These are phyloP conservation scores for Cephonodes hylas DNA, from an alignment of 2,888 invertebrate species.

Conservation along the genomic window DNA sequence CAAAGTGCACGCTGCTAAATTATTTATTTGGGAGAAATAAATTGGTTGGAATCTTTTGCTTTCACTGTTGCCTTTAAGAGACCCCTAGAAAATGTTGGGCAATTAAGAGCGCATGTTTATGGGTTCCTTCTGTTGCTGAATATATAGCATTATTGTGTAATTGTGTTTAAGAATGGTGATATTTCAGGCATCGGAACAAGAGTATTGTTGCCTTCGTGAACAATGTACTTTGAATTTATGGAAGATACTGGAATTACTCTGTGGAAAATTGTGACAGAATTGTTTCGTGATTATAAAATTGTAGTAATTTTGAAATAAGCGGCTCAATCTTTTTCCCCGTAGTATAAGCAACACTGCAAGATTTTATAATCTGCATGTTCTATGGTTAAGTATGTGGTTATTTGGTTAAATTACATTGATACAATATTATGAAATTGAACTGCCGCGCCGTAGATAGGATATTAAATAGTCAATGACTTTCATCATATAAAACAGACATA, in stretches of 20 bases:
- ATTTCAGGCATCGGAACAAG: neutral
- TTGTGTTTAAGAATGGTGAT: neutral
- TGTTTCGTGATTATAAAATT: neutral
- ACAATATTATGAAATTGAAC: too few species aligned
- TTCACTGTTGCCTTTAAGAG: constrained; percentile 42
- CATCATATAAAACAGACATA: too few species aligned
- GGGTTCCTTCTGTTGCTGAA: neutral
- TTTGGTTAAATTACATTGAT: too few species aligned
- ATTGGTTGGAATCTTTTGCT: constrained; percentile 48
- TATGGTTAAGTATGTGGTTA: too few species aligned
- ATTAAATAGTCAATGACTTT: too few species aligned
- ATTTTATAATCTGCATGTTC: too few species aligned
- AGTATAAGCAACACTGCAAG: too few species aligned
- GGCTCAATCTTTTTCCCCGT: too few species aligned
- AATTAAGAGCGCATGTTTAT: constrained; percentile 26
- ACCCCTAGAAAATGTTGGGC: constrained; percentile 38
- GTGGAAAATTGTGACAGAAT: neutral
- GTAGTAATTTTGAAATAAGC: too few species aligned
- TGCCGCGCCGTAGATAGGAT: too few species aligned
- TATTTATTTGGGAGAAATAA: constrained; percentile 62
- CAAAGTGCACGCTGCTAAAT: constrained; percentile 60
- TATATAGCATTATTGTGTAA: neutral
- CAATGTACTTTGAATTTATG: neutral
- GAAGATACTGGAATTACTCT: neutral
- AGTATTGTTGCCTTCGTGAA: neutral